phyloP scores from a whole-genome alignment of 2,113 vertebrate species.

The Mirza zaza region DNA sequence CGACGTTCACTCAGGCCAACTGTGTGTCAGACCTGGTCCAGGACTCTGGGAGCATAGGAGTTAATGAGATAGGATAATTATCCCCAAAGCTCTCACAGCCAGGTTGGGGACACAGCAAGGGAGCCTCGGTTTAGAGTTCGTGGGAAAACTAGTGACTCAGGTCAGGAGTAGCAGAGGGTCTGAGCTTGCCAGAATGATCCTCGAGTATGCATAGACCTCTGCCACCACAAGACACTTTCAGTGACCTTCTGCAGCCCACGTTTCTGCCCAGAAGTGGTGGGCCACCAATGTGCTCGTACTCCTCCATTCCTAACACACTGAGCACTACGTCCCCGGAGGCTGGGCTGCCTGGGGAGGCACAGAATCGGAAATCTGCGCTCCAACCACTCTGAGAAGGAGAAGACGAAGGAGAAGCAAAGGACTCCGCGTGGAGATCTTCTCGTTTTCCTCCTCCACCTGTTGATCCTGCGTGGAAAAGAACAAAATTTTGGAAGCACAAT shows the following conservation, averaged over 20 bases:
- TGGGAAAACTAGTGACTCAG: not conserved
- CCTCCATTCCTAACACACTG: not conserved
- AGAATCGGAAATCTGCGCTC: not conserved
- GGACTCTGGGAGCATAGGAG: not conserved
- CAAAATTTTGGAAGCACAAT: not conserved
- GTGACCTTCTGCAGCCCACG: not conserved
- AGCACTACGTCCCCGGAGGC: not conserved
- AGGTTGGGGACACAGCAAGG: not conserved
- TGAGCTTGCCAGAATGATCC: not conserved
- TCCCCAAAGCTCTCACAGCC: not conserved
- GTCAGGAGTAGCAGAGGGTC: not conserved
- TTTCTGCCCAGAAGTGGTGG: not conserved
- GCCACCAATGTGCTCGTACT: not conserved
- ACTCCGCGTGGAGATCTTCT: not conserved
- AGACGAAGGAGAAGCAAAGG: not conserved
- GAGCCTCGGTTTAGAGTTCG: not conserved
- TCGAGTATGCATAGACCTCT: not conserved
- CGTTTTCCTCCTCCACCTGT: not conserved
- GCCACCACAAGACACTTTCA: fast-evolving
- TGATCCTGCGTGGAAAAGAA: not conserved
- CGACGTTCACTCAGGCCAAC: not conserved
- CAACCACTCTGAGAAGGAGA: not conserved
- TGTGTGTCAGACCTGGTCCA: not conserved
- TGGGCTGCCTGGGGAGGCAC: not conserved
- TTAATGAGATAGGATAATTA: not conserved